Evolutionary conservation across 2,113 vertebrate species (phyloP), one percentile per base, ranked within the genome.

Genomic region (Heterochromis multidens): DNA sequence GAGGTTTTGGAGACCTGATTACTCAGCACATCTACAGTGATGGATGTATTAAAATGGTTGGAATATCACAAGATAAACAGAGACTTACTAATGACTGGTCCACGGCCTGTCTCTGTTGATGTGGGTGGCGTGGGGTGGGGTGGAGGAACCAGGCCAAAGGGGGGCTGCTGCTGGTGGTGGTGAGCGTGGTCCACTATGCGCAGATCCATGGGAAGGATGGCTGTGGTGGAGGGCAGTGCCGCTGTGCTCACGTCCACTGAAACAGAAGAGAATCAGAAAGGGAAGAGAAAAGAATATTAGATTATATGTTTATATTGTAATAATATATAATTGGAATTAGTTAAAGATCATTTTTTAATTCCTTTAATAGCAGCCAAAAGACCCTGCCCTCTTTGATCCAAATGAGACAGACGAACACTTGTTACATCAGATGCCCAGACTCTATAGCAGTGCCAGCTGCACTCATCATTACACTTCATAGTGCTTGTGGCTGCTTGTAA

Each of bases 201-300:
- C 85, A 99, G 97, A 90, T 99, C 98, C 98, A 99, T 99, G 43
- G 98, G 97, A 89, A 98, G 97, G 54, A 97, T 96, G 29, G 97
- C 87, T 1, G 98, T 96, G 43, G 96, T 80, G 0, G 97, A 92
- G 89, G 98, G 98, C 96, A 99, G 95, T 5, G 97, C 96, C 23
- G 97, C 92, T 5, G 93, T 63, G 91, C 97, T 97, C 95, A 98
- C 97, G 33, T 99, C 98, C 96, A 97, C 98, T 99, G 76, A 2
- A 25, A 31, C 72, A 82, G 43, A 76, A 46, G 16, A 3, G 19
- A 25, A 19, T 10, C 19, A 19, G 19, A 37, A 31, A 76, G 56
- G 23, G 19, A 46, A 62, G 10, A 1, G 27, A 54, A 29, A 56
- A 23, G 17, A 10, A 23, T 4, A 52, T 13, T 0, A 7, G 7